These are phyloP conservation scores for Pseudomyrmex pallidus DNA, from an alignment of 1,140 invertebrate genomes.

Conservation along the genomic window DNA sequence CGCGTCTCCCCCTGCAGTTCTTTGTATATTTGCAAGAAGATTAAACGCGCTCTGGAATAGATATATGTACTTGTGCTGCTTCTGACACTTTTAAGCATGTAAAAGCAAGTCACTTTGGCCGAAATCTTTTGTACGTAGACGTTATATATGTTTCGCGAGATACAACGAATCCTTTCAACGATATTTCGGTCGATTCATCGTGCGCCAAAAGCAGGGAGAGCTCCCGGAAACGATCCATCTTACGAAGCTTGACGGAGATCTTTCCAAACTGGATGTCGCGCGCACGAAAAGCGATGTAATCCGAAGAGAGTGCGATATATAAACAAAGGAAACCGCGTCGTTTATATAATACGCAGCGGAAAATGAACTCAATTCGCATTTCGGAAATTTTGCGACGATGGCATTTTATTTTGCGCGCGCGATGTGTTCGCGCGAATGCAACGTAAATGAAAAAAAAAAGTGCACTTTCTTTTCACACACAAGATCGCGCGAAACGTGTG, in stretches of 20 bases:
- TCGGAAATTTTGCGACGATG: background rate
- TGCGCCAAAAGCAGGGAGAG: constrained; percentile 26
- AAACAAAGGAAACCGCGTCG: constrained; percentile 28
- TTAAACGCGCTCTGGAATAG: no score
- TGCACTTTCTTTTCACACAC: background rate
- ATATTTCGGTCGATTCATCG: constrained; percentile 53
- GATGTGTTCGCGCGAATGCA: background rate
- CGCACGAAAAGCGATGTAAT: constrained; percentile 23
- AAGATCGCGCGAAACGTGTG: background rate
- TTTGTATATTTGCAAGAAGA: no score
- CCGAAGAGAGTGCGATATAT: constrained; percentile 11
- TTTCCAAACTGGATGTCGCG: constrained; percentile 33
- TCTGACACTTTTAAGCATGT: background rate
- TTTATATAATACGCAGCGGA: constrained; percentile 6
- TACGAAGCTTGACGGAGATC: constrained; percentile 60
- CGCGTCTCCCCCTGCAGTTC: no score
- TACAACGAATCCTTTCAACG: constrained; percentile 30
- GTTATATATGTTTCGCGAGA: constrained; percentile 36
- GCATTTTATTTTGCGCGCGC: background rate
- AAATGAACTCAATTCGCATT: constrained; percentile 34
- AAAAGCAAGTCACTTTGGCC: constrained; percentile 41
- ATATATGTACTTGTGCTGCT: background rate
- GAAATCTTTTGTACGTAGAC: constrained; percentile 37
- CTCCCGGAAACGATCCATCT: constrained; percentile 58
- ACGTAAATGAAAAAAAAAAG: background rate